These are phyloP conservation scores for Notechis scutatus DNA, from an alignment of 2,113 vertebrate species.

Conservation along the genomic window DNA sequence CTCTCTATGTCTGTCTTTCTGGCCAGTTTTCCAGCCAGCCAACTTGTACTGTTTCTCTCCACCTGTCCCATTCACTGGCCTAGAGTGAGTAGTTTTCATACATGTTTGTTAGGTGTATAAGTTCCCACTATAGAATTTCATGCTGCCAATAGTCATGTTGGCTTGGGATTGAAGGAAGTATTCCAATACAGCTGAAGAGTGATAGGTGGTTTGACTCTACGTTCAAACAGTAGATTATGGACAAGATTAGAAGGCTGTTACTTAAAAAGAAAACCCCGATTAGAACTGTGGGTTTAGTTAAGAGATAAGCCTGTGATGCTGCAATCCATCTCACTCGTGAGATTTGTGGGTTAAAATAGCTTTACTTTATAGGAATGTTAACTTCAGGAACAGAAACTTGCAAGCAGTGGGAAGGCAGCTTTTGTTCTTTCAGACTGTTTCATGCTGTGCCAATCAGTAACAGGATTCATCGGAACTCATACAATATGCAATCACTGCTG, in stretches of 20 bases:
- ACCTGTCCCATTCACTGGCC: neutral
- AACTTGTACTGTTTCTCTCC: neutral
- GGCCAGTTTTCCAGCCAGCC: neutral
- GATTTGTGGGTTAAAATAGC: constrained; percentile 1
- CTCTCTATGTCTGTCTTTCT: neutral
- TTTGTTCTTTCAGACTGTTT: constrained; percentile 56
- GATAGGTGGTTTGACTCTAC: neutral
- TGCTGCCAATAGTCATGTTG: neutral
- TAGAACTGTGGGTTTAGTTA: neutral
- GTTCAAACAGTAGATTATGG: neutral
- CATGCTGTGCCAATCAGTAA: constrained; percentile 61
- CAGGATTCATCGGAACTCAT: constrained; percentile 52
- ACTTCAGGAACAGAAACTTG: constrained; percentile 45
- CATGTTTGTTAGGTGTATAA: neutral
- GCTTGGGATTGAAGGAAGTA: neutral
- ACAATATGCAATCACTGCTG: constrained; percentile 43
- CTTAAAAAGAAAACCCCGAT: neutral
- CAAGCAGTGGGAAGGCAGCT: constrained; percentile 39
- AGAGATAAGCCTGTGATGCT: neutral
- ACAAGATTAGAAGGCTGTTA: neutral
- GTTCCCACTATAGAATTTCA: neutral
- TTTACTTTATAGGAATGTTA: constrained; percentile 14
- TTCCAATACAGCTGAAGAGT: neutral
- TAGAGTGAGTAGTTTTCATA: neutral
- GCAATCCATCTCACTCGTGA: neutral